These are phyloP conservation scores for Tragelaphus scriptus DNA, from an alignment of 2,113 vertebrate species.

Conservation along the genomic window DNA sequence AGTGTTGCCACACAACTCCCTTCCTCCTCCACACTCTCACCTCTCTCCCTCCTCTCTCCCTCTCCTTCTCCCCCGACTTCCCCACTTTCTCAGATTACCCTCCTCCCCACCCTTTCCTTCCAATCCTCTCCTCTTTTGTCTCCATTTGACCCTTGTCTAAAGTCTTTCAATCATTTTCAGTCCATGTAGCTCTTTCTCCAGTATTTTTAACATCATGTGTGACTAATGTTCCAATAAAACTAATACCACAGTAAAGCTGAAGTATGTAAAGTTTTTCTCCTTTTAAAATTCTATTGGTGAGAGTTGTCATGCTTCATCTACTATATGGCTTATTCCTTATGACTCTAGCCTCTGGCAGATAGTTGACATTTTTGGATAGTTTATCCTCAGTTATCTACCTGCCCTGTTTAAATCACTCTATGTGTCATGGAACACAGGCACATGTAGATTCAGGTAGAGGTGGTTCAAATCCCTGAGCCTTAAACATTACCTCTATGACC, in stretches of 20 bases:
- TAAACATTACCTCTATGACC: background rate
- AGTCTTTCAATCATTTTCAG: background rate
- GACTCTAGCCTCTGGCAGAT: background rate
- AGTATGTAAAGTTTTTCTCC: background rate
- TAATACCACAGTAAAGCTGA: background rate
- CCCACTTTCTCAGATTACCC: background rate
- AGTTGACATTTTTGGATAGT: background rate
- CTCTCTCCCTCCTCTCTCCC: background rate
- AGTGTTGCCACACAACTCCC: background rate
- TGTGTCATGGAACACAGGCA: background rate
- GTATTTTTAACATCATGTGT: background rate
- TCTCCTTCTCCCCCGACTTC: background rate
- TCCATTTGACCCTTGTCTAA: background rate
- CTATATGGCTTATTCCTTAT: background rate
- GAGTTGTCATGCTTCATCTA: background rate
- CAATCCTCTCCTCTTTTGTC: background rate
- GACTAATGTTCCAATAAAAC: conserved; percentile 25
- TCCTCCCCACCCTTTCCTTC: background rate
- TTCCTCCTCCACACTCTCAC: background rate
- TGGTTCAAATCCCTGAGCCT: background rate
- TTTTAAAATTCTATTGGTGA: background rate
- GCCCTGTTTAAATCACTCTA: background rate
- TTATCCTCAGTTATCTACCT: background rate
- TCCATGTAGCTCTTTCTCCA: background rate
- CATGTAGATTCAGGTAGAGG: background rate